Conservation (phyloP, 2,113 vertebrate species). For the Eretmochelys imbricata region DNA sequence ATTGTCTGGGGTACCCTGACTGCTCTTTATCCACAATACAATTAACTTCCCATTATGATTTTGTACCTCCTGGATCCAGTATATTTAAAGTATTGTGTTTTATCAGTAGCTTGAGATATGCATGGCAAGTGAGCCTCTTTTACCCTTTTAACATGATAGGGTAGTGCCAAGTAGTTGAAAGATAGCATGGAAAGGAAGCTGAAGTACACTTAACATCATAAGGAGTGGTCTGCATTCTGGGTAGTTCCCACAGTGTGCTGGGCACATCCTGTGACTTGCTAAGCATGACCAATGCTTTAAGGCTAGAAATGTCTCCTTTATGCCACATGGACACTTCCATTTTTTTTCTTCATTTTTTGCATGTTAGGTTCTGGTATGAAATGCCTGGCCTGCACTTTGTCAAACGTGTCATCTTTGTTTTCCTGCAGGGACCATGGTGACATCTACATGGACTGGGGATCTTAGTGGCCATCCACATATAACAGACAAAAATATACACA, state of each 20-base stretch:
- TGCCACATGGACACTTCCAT: neutral
- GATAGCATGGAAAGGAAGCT: neutral
- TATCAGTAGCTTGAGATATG: constrained; percentile 23
- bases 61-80: constrained; percentile 10
- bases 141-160: neutral
- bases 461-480: neutral
- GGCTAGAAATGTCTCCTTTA: neutral
- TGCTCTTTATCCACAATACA: neutral
- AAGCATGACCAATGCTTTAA: neutral
- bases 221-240: neutral
- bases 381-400: neutral
- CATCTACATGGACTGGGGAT: neutral
- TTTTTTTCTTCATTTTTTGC: neutral
- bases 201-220: fast-evolving
- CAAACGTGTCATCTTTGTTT: neutral
- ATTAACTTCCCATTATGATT: neutral
- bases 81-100: neutral
- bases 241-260: neutral
- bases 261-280: neutral
- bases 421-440: neutral
- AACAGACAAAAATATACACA: neutral
- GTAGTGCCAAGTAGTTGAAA: neutral
- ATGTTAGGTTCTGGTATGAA: neutral
- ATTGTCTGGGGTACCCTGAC: neutral
- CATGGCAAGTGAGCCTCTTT: constrained; percentile 1